These are phyloP conservation scores for Orbicella faveolata DNA, from an alignment of 64 coral and sea anemone genomes.

Conservation along the genomic window DNA sequence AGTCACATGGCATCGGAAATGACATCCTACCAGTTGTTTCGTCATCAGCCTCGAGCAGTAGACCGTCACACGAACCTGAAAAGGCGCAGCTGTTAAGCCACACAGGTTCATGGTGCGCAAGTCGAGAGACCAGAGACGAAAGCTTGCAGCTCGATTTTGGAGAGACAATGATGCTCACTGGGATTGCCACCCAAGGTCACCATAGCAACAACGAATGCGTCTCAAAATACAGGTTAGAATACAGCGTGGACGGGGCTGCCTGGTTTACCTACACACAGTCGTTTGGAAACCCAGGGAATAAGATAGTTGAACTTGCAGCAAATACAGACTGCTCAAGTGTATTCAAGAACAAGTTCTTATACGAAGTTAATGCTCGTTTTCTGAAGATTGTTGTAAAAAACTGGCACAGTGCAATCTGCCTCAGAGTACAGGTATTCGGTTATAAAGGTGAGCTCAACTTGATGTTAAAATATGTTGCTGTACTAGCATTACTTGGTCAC, in stretches of 20 bases:
- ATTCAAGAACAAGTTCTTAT: neutral
- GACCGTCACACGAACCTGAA: constrained; percentile 21
- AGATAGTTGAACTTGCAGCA: neutral
- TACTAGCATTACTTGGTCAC: too few species aligned
- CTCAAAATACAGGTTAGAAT: neutral
- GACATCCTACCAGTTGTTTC: neutral
- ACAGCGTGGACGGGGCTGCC: neutral
- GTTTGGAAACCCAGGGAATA: too few species aligned
- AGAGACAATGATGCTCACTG: constrained; percentile 12
- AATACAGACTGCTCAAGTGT: neutral
- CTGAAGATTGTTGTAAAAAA: constrained; percentile 4
- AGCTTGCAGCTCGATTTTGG: constrained; percentile 44
- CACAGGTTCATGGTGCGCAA: constrained; percentile 33
- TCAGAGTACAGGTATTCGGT: neutral
- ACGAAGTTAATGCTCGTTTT: constrained; percentile 36
- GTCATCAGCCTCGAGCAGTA: constrained; percentile 21
- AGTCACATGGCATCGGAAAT: constrained; percentile 21
- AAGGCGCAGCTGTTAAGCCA: neutral
- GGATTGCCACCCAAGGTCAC: constrained; percentile 49
- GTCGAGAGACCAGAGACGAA: neutral
- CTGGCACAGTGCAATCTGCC: constrained; percentile 43
- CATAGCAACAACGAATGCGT: constrained; percentile 30
- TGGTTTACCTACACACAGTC: neutral
- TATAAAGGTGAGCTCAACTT: neutral
- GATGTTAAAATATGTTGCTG: too few species aligned